Percentiles rank a stretch among this genome's conserved stretches.
Evolutionary conservation across 2,113 vertebrate species (phyloP).

Genomic region (Cebidichthys violaceus): DNA sequence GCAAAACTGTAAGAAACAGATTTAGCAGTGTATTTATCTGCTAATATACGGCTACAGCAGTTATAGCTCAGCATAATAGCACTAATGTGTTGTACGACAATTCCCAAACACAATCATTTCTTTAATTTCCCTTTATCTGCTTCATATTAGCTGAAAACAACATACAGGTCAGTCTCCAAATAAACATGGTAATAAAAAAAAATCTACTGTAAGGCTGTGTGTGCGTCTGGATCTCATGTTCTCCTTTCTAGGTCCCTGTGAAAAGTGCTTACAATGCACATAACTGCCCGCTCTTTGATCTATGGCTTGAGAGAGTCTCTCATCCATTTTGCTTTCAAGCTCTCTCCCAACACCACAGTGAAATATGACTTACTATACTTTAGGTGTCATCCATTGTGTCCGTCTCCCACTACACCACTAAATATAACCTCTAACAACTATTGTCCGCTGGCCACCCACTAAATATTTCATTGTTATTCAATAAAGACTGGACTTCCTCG

Average conservation of each 20-base stretch:
- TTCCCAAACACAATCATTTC: background rate
- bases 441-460: constrained; percentile 51
- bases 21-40: background rate
- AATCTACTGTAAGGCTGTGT: background rate
- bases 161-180: background rate
- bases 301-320: constrained; percentile 69
- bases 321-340: constrained; percentile 80
- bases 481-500: constrained; percentile 40
- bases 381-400: constrained; percentile 55
- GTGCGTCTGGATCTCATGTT: constrained; percentile 37
- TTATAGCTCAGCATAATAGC: too few relatives aligned
- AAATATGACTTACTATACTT: constrained; percentile 75
- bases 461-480: constrained; percentile 70
- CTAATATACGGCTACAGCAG: background rate
- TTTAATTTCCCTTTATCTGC: background rate
- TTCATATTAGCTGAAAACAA: background rate
- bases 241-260: constrained; percentile 58
- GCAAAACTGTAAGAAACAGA: background rate
- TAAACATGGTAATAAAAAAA: background rate
- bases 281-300: constrained; percentile 69
- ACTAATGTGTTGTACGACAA: background rate
- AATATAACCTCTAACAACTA: constrained; percentile 75
- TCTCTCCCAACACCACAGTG: constrained; percentile 65
- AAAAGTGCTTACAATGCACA: constrained; percentile 78
- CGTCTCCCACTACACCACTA: constrained; percentile 68